Conservation (phyloP, 2,113 vertebrate genomes). For the Chauna torquata region DNA sequence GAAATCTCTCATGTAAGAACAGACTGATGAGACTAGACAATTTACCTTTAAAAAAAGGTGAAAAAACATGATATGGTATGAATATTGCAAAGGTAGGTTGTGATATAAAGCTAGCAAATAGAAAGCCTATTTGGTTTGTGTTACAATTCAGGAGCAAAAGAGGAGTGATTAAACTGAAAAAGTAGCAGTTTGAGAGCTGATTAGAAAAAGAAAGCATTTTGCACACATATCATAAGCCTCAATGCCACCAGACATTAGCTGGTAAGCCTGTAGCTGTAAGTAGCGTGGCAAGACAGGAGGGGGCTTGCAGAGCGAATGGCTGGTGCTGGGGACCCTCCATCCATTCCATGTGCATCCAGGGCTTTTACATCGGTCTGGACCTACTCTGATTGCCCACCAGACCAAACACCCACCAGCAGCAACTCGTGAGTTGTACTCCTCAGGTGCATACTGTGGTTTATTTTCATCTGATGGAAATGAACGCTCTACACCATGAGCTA, state of each 20-base stretch:
- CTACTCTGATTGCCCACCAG: not conserved
- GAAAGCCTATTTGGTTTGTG: not conserved
- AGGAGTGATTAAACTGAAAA: not conserved
- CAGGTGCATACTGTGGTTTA: not conserved
- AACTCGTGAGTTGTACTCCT: rapidly evolving
- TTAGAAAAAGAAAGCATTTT: not conserved
- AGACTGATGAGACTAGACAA: not conserved
- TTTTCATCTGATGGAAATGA: not conserved
- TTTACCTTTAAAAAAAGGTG: not conserved
- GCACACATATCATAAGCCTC: rapidly evolving
- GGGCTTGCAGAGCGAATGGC: not conserved
- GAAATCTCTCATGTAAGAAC: not conserved
- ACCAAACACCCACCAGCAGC: not conserved
- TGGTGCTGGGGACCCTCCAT: not conserved
- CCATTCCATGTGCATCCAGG: not conserved
- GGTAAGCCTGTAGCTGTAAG: not conserved
- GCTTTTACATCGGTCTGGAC: not conserved
- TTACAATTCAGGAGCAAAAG: not conserved
- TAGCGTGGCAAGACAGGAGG: not conserved
- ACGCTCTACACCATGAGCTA: not conserved
- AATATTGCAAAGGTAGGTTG: not conserved
- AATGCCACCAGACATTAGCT: not conserved
- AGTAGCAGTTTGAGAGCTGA: not conserved
- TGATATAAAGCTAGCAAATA: not conserved
- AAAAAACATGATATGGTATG: not conserved